Evolutionary conservation across 2,113 vertebrate genomes (phyloP), one percentile per base, ranked within the genome.

Genomic region (Corydoras maculifer): DNA sequence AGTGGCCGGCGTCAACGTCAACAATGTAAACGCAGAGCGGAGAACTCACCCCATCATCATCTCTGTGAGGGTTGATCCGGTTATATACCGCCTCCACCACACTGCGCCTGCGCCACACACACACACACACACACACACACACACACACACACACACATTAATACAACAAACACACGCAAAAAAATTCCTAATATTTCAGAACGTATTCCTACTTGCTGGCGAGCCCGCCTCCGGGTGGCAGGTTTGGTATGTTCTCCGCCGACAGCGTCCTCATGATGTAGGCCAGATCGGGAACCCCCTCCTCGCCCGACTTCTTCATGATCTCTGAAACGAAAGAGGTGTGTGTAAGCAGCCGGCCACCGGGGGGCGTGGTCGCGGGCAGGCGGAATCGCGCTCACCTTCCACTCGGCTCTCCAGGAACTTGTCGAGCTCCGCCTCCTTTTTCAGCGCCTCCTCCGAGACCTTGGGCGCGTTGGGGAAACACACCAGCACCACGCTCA

Each of bases 401-500:
- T 97, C 93, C 73, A 99, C 92, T 67, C 93, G 91, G 73, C 91
- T 90, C 89, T 99, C 95, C 88, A 99, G 91, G 86, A 92, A 92
- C 82, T 96, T 97, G 88, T 99, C 95, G 90, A 99, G 86, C 68
- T 98, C 95, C 0, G 92, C 91, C 83, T 99, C 97, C 87, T 90
- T 97, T 85, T 91, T 96, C 85, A 98, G 80, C 12, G 96, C 95
- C 82, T 97, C 95, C 67, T 96, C 95, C 65, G 93, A 95, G 81
- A 99, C 88, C 86, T 98, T 97, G 81, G 97, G 97, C 62, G 94
- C 93, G 83, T 96, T 94, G 76, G 92, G 89, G 88, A 98, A 93
- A 91, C 94, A 96, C 88, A 99, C 94, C 90, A 99, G 70, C 83
- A 98, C 95, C 81, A 98, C 94, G 82, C 97, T 99, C 97, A 99